phyloP scores from a whole-genome alignment of 2,113 vertebrate species.

The Perognathus longimembris region DNA sequence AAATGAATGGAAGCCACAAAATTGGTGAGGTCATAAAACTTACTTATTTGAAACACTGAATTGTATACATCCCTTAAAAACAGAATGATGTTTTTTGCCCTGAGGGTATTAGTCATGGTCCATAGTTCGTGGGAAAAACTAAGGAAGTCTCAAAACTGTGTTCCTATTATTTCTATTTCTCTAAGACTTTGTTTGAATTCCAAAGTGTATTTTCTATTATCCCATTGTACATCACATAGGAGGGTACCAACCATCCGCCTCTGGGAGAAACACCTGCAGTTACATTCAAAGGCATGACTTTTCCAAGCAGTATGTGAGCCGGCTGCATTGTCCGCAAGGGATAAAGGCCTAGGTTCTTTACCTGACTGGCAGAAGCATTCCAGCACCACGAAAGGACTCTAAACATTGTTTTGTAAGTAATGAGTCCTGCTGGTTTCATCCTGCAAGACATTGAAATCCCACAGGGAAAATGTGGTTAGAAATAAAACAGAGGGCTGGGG shows the following conservation, averaged over 20 bases:
- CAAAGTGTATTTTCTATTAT: constrained; percentile 91
- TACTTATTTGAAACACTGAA: constrained; percentile 88
- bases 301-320: constrained; percentile 89
- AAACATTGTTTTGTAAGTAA: constrained; percentile 92
- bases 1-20: constrained; percentile 86
- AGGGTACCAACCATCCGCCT: constrained; percentile 89
- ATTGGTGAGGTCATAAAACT: constrained; percentile 88
- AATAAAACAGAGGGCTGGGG: constrained; percentile 92
- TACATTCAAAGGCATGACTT: constrained; percentile 91
- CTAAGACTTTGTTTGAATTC: constrained; percentile 90
- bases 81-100: constrained; percentile 89
- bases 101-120: constrained; percentile 93
- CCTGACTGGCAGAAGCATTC: constrained; percentile 94
- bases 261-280: constrained; percentile 92
- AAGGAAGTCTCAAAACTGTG: constrained; percentile 92
- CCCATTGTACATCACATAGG: constrained; percentile 88
- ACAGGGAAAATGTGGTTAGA: constrained; percentile 90
- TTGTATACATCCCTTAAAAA: constrained; percentile 86
- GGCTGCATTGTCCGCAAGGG: constrained; percentile 87
- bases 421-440: constrained; percentile 92
- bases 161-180: constrained; percentile 92
- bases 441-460: constrained; percentile 90
- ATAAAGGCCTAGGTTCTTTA: constrained; percentile 92
- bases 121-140: constrained; percentile 91
- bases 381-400: constrained; percentile 88